Base-by-base conservation (phyloP, 2,113 vertebrate species). In the Conger conger region DNA sequence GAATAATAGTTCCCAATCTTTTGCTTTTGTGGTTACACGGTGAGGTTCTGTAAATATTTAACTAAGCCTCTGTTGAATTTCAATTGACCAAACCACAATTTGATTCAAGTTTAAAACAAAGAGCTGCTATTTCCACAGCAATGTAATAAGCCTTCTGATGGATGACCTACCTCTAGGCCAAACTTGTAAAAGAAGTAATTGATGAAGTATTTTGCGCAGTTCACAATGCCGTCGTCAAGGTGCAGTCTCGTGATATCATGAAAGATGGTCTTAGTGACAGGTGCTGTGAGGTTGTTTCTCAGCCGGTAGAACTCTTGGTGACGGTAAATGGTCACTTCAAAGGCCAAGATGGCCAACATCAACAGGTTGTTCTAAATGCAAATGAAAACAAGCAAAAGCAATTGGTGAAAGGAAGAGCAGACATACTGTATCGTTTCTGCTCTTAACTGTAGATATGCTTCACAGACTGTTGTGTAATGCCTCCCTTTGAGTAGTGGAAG, bases 101-200 rank as follows among this genome's bases (percentile, higher is more conserved):
- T 73, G n/a, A 30, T 73, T 73, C 9, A 73, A 30, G 68, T 73
- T 73, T 73, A 33, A 1, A 33, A 73, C n/a, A 73, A 13, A n/a
- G 4, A 73, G 27, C 68, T 73, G n/a, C 16, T 30, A 33, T 73
- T 73, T 73, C 68, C 13, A 73, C 68, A 33, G 27, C 33, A 30
- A 23, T n/a, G 68, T 33, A 73, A 73, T n/a, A 11, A 73, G 68
- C 68, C 68, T 7, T 73, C 6, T 33, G 68, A 73, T 33, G 68
- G 68, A 73, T 73, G 68, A 73, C 37, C 91, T 92, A 99, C 98
- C 97, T 99, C 98, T 76, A 99, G 94, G 63, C 98, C 98, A 92
- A 99, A 99, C 89, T 99, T 99, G 94, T 99, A 99, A 94, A 99
- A 99, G 94, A 99, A 99, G 92, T 98, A 99, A 92, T 99, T 99